Evolutionary conservation across 2,888 invertebrate species (phyloP), one percentile per base, ranked within the genome.

Genomic region (Drosophila subsilvestris): DNA sequence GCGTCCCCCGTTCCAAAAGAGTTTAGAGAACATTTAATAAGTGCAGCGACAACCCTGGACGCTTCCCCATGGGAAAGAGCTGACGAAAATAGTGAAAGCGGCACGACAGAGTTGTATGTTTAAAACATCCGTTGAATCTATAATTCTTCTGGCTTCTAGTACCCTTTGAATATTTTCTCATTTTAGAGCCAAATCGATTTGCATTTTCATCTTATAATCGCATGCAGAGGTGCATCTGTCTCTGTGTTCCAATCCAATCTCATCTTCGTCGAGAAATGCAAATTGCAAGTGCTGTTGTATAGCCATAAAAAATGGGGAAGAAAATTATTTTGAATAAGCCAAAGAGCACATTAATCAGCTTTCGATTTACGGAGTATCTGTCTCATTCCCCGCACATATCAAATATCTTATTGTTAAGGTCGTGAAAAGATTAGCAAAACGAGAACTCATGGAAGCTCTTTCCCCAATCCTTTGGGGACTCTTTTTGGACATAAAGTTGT

Each of bases 401-500:
- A 37, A 14, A 37, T 37, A 37, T 37, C 14, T 37, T 37, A 37
- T 37, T 37, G 37, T 37, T 37, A 14, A 14, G 37, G 37, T 14
- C 37, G 12, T 6, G 14, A 14, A 14, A 37, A 37, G 37, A 37
- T 37, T 37, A 37, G 14, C 37, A 37, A 37, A 14, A 37, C 37
- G 37, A 37, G 37, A 14, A 37, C 6, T 37, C 37, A 37, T 37
- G 37, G 37, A 37, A 14, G 37, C 37, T 14, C 14, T 14, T 37
- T 37, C 0, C 0, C 14, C 37, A 37, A 37, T 37, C 37, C 37
- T 37, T 37, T 37, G 37, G 14, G 37, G 37, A 14, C 5, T 37
- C 14, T 6, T 37, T 29, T n/a, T 68, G 65, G 55, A 56, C 74
- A 74, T 75, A 75, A 75, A 74, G 65, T 54, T 58, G 56, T 51